Evolutionary conservation across 2,888 invertebrate genomes (phyloP), one percentile per base, ranked within the genome.

Genomic region (Eurytoma adleriae): DNA sequence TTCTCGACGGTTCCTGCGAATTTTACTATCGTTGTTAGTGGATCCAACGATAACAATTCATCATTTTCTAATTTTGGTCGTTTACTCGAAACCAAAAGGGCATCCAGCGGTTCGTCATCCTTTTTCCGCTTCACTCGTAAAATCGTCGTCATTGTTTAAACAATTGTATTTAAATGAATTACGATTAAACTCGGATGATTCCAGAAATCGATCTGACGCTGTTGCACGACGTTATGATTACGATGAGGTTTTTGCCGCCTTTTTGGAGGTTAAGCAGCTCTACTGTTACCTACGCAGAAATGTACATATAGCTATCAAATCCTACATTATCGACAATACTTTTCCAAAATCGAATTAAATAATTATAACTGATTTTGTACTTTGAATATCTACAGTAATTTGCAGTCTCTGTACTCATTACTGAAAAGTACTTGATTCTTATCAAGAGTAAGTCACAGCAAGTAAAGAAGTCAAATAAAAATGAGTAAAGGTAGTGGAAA

Each of bases 121-220:
- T 94, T 92, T 86, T 94, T 92, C 57, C 96, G 93, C 91, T 96
- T 96, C 3, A 96, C 94, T 83, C 96, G 92, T 78, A 96, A 92
- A 78, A 96, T 92, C 3, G 96, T 93, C 50, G 94, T 92, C 91
- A 93, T 92, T 81, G 61, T 83, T 67, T 27, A 69, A 50, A 62
- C 18, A 40, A 40, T 61, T 69, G 0, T 27, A 62, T 30, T 30
- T 30, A 30, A 27, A 62, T 62, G 16, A 62, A 7, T 16, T 18
- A 18, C 12, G n/a, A 40, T 12, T 18, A 13, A 48, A 64, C 12
- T 40, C n/a, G 18, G 18, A 18, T 10, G 7, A 40, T 10, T 40
- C 40, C 40, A 40, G 10, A 10, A 40, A 40, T 40, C 16, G 54
- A n/a, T 16, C 54, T n/a, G 14, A n/a, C 3, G 16, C 14, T n/a